Conservation (phyloP, 2,797 vertebrate species). For the Danio aesculapii region DNA sequence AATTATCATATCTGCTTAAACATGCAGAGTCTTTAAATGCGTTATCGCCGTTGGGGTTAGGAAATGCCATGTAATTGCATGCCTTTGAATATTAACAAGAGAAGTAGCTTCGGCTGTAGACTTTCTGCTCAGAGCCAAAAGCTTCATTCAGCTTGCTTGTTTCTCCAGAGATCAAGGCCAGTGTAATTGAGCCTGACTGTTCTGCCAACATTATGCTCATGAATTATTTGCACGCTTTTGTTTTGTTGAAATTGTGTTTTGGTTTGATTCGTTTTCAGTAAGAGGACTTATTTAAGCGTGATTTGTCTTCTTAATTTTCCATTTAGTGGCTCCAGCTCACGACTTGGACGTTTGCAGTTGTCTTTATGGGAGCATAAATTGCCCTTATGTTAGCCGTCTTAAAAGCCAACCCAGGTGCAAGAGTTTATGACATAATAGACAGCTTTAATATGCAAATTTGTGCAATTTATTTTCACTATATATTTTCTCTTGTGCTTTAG, state of each 20-base stretch:
- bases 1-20: conserved; percentile 34
- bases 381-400: conserved; percentile 1
- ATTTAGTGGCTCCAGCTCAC: background rate
- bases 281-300: conserved; percentile 5
- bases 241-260: background rate
- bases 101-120: conserved; percentile 40
- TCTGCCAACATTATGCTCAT: conserved; percentile 40
- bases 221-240: conserved; percentile 38
- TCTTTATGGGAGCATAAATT: background rate
- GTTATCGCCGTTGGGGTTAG: conserved; percentile 12
- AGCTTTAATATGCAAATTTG: background rate
- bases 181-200: conserved; percentile 47
- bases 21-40: conserved; percentile 23
- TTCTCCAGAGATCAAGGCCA: conserved; percentile 40
- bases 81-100: conserved; percentile 51
- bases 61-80: conserved; percentile 42
- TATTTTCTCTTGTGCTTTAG: conserved; percentile 1
- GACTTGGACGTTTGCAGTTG: background rate
- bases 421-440: background rate
- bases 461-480: background rate
- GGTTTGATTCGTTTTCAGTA: conserved; percentile 2
- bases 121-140: conserved; percentile 19
- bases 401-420: background rate
- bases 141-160: conserved; percentile 15
- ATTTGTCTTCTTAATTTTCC: conserved; percentile 20